Evolutionary conservation across 1,140 invertebrate genomes (phyloP).

Genomic region (Euura saliciscinereae): DNA sequence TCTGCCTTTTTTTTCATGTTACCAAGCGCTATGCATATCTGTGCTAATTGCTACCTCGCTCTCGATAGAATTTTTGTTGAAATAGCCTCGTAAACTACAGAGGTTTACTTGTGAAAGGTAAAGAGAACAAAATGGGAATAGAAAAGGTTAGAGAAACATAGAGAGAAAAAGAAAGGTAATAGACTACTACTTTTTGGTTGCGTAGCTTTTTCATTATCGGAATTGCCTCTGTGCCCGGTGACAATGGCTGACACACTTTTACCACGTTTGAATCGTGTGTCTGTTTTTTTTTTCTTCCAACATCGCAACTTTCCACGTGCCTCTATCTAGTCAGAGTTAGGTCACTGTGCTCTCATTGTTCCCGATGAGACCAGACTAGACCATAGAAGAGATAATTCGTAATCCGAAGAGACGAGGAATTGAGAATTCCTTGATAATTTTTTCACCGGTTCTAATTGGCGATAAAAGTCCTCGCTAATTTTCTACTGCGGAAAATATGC

Average conservation of each 20-base stretch:
- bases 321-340: background rate
- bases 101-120: background rate
- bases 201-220: constrained; percentile 55
- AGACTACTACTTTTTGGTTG: constrained; percentile 11
- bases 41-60: no score
- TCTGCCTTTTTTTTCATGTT: no score
- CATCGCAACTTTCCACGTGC: background rate
- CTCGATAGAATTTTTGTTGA: no score
- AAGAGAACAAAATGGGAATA: constrained; percentile 14
- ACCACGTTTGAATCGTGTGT: background rate
- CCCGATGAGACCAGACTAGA: no score
- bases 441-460: background rate
- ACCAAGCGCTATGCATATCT: no score
- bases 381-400: no score
- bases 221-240: constrained; percentile 50
- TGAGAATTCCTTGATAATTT: no score
- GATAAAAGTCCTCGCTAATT: constrained; percentile 4
- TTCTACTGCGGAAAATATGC: background rate
- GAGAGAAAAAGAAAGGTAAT: background rate
- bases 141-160: background rate
- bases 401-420: no score
- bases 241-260: constrained; percentile 49
- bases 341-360: no score
- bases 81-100: no score
- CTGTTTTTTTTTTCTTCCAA: background rate